phyloP scores from a whole-genome alignment of 1,140 invertebrate genomes.

The Dreissena polymorpha region DNA sequence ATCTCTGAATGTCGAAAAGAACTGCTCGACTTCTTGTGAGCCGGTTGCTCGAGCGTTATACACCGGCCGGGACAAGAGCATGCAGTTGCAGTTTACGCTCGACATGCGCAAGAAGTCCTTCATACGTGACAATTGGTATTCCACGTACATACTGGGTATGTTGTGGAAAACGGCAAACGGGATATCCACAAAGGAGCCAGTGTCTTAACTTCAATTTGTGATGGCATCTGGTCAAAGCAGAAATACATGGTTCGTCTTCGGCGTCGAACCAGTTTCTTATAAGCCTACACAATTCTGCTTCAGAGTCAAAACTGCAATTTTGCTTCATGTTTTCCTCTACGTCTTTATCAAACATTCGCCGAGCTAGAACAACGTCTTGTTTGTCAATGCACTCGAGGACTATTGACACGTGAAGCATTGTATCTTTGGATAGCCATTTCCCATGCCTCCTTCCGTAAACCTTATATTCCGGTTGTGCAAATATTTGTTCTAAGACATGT shows the following conservation, averaged over 20 bases:
- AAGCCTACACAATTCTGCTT: slow-evolving; percentile 6
- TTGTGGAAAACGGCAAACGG: neutral
- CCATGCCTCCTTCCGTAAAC: neutral
- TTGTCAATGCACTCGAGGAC: slow-evolving; percentile 10
- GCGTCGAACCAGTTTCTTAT: slow-evolving; percentile 6
- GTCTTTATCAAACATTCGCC: slow-evolving; percentile 8
- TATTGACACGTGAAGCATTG: neutral
- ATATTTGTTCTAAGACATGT: slow-evolving; percentile 6
- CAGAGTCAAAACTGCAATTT: neutral
- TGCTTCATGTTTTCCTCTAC: neutral
- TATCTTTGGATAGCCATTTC: slow-evolving; percentile 10
- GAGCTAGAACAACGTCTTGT: slow-evolving; percentile 4
- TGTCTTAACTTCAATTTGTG: neutral
- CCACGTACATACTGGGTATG: neutral
- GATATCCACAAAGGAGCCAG: neutral
- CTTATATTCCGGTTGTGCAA: slow-evolving; percentile 1
- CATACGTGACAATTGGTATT: slow-evolving; percentile 4
- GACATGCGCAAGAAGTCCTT: neutral
- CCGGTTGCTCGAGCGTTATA: neutral
- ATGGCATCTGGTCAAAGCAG: neutral
- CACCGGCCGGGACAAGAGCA: neutral
- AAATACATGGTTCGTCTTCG: neutral
- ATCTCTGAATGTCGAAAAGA: slow-evolving; percentile 8
- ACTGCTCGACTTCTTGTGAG: slow-evolving; percentile 13
- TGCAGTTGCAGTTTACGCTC: slow-evolving; percentile 1